Percentiles rank a stretch among this genome's conserved stretches.
Evolutionary conservation across 1,140 invertebrate genomes (phyloP).

Genomic region (Formica exsecta): DNA sequence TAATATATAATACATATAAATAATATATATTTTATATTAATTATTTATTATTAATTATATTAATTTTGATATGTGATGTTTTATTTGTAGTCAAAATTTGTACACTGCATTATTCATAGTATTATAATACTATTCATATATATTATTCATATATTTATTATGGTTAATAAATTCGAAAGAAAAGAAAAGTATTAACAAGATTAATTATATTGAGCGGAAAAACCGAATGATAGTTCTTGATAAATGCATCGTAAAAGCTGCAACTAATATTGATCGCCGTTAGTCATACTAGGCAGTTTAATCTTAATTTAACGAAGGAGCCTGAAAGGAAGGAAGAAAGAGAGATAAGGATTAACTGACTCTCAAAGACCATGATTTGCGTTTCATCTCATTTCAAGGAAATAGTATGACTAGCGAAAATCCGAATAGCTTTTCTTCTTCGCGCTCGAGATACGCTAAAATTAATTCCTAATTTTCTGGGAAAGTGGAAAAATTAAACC

Average conservation of each 20-base stretch:
- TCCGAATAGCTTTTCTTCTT: not conserved
- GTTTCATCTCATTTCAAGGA: constrained; percentile 14
- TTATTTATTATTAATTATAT: too few species aligned
- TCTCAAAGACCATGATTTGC: constrained; percentile 32
- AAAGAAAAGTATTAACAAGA: not conserved
- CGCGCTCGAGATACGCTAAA: not conserved
- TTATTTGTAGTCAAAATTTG: not conserved
- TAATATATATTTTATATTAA: too few species aligned
- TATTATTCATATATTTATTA: not conserved
- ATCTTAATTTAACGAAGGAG: constrained; percentile 21
- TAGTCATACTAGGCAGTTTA: constrained; percentile 12
- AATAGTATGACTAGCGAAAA: constrained; percentile 17
- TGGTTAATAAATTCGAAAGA: not conserved
- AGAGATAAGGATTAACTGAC: constrained; percentile 31
- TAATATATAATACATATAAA: not conserved
- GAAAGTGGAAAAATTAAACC: not conserved
- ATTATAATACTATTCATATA: too few species aligned
- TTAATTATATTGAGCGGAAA: not conserved
- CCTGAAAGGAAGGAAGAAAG: constrained; percentile 24
- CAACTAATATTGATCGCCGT: not conserved
- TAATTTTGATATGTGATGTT: not conserved
- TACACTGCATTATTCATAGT: not conserved
- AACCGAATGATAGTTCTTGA: constrained; percentile 12
- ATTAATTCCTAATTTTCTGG: not conserved
- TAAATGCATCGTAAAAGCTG: not conserved